Conservation (phyloP, 2,888 invertebrate genomes). For the Pediacus dermestoides region DNA sequence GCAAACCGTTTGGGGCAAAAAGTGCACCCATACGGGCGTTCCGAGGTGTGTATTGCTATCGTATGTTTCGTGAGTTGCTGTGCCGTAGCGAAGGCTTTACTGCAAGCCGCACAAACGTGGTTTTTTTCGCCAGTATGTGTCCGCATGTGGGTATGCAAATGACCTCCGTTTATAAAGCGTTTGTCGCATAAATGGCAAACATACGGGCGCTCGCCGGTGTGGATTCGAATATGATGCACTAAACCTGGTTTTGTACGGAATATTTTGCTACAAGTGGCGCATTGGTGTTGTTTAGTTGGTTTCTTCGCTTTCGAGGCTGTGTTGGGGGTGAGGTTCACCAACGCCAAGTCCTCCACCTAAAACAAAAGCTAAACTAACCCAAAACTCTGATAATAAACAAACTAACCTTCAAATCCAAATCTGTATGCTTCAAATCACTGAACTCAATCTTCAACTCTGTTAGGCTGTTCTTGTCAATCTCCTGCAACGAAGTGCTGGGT, state of each 20-base stretch:
- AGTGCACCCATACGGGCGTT: conserved; percentile 47
- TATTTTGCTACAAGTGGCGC: conserved; percentile 48
- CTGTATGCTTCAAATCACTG: conserved; percentile 32
- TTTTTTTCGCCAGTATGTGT: conserved; percentile 51
- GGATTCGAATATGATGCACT: conserved; percentile 49
- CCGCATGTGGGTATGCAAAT: conserved; percentile 49
- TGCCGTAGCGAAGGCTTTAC: conserved; percentile 48
- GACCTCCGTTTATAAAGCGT: conserved; percentile 48
- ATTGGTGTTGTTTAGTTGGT: conserved; percentile 44
- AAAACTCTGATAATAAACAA: no score
- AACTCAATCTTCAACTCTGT: conserved; percentile 39
- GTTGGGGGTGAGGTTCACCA: no score
- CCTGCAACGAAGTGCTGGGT: conserved; percentile 25
- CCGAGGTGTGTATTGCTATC: conserved; percentile 48
- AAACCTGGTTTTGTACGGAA: conserved; percentile 47
- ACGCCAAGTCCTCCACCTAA: conserved; percentile 32
- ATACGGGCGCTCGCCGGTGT: conserved; percentile 49
- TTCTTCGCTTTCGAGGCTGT: conserved; percentile 28
- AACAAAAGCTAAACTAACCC: conserved; percentile 12
- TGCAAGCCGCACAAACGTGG: conserved; percentile 48
- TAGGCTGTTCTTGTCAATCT: conserved; percentile 32
- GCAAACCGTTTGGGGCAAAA: conserved; percentile 49
- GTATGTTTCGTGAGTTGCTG: conserved; percentile 50
- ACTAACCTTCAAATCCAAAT: conserved; percentile 15
- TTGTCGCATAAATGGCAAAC: conserved; percentile 49